Evolutionary conservation across 2,113 vertebrate genomes (phyloP), one percentile per base, ranked within the genome.

Genomic region (Procavia capensis): DNA sequence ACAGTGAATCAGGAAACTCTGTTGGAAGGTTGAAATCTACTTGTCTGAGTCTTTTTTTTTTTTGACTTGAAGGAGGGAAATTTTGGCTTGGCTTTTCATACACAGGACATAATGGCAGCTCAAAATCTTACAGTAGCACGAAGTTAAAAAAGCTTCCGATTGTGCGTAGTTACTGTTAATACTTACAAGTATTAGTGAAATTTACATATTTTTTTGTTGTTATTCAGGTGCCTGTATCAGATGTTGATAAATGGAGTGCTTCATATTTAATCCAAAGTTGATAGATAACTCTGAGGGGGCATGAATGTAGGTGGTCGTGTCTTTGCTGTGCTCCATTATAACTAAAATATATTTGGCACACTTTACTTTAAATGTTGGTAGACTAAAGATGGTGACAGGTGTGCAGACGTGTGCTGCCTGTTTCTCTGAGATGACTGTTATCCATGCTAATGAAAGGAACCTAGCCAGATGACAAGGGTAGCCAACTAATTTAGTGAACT

Each of bases 81-180:
- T 93, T 39, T 86, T 31, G 83, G 17, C 47, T 0, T n/a, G 34
- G 31, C 19, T 68, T 95, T 85, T 20, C 84, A 5, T 88, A 36
- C 1, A 16, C 27, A 91, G 41, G 27, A 45, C 74, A 64, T 85
- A 93, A 80, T 24, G 91, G 64, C 25, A 34, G 25, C 68, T 85
- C 95, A 79, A 93, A 91, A 88, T 91, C 34, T 83, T 66, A 74
- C 39, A 24, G 11, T 88, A 84, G 43, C 84, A 34, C 36, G 50
- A 59, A 79, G 88, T 74, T 84, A 61, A 87, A 84, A 91, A 83
- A 70, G 74, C 29, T 74, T 91, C 11, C 27, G 85, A 29, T 85
- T 90, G n/a, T 81, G 54, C 17, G 3, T 82, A 50, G 63, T 90
- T 29, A 88, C 27, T 93, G 45, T 81, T 91, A 74, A 88, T 88